Conservation (phyloP, 2,113 vertebrate genomes). For the Crotalus tigris region DNA sequence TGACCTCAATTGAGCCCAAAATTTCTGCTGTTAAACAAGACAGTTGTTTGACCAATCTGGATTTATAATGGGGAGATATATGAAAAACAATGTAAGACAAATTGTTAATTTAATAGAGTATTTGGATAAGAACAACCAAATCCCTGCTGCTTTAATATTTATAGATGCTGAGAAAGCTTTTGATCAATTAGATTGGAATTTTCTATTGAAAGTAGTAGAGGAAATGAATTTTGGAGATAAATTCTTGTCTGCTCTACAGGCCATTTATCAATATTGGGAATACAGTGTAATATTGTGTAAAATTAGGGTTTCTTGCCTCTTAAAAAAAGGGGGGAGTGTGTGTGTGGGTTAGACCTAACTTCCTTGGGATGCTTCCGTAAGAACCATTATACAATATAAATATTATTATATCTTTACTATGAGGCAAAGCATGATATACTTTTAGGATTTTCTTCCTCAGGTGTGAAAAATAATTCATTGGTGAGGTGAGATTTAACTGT, state of each 20-base stretch:
- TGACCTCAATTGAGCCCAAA: neutral
- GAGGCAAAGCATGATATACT: neutral
- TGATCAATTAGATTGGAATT: too few relatives aligned
- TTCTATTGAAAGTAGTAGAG: too few relatives aligned
- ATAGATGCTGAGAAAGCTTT: too few relatives aligned
- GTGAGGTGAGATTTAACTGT: neutral
- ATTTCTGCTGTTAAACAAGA: neutral
- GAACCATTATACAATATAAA: neutral
- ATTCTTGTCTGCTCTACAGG: too few relatives aligned
- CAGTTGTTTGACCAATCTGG: neutral
- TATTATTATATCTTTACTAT: neutral
- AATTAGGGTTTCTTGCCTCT: neutral
- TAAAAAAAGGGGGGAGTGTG: neutral
- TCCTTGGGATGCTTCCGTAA: neutral
- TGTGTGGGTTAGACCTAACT: neutral
- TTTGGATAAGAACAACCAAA: too few relatives aligned
- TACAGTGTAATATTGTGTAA: neutral
- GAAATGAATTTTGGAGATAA: too few relatives aligned
- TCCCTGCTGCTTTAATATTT: too few relatives aligned
- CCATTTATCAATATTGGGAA: too few relatives aligned
- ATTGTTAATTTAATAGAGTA: too few relatives aligned
- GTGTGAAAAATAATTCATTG: neutral
- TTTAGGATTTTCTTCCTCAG: neutral
- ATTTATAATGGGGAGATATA: too few relatives aligned
- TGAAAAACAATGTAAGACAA: too few relatives aligned